Base-by-base conservation (phyloP, 30 jellyfish, hydroid and myxozoan species). In the Hydractinia symbiolongicarpus region DNA sequence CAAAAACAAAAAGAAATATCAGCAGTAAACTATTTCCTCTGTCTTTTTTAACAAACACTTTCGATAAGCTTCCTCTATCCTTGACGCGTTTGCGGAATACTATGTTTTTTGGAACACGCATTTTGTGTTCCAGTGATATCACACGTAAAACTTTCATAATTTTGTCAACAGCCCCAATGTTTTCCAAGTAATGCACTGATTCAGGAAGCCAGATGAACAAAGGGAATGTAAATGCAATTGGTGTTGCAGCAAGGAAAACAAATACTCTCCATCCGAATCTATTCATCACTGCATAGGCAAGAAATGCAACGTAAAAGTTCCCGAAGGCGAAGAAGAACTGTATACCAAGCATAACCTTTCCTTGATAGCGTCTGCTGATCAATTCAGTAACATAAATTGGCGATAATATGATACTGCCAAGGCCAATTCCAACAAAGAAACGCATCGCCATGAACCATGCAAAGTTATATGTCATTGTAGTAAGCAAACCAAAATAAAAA, bases 391-490 rank as follows among this genome's bases (percentile, higher is more conserved):
- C 17, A 51, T 64, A 64, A 6, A 51, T 13, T 6, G 74, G 74
- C 9, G 52, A 44, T 0, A 64, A 64, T 6, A 64, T 13, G 40
- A 64, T 2, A n/a, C 6, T 51, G 40, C 74, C 74, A 44, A 64
- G 40, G 4, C 74, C 74, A 64, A 64, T n/a, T 13, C 74, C 74
- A 64, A 64, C 74, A 64, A 64, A 64, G 40, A 64, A 64, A 9
- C 74, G 74, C 9, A 64, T 64, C 52, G 40, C 52, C 9, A 64
- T n/a, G 40, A 64, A 64, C 74, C 74, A 64, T 6, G 40, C 74
- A 2, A 64, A 64, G 40, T 64, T 64, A 64, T 4, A 7, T 6
- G 74, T 64, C 16, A 64, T n/a, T 6, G 40, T 51, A 4, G 74
- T 64, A 44, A 64, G 17, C 40, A 64, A 7, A n/a, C 52, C 74